Conservation (phyloP, 2,888 invertebrate species). For the Parnassius mnemosyne region DNA sequence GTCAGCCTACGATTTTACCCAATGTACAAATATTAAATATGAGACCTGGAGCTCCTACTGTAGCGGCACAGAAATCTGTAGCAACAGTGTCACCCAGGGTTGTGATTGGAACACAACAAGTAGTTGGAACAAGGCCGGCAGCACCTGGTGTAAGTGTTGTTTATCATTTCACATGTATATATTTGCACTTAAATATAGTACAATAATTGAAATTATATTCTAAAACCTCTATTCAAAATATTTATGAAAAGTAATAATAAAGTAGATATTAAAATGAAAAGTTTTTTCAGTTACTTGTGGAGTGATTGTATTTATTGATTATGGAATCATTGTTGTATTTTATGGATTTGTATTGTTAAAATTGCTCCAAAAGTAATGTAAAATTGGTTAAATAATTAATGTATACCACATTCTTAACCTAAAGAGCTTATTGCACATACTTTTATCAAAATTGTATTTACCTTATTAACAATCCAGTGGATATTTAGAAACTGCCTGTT, state of each 20-base stretch:
- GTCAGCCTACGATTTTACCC: slow-evolving; percentile 83
- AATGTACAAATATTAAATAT: slow-evolving; percentile 93
- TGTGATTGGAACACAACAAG: slow-evolving; percentile 90
- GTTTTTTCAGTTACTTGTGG: slow-evolving; percentile 2
- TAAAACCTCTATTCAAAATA: not conserved
- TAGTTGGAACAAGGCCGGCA: slow-evolving; percentile 90
- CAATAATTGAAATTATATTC: not conserved
- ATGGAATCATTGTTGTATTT: not conserved
- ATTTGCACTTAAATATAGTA: too few species aligned
- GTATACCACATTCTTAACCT: too few species aligned
- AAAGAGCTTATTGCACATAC: slow-evolving; percentile 5
- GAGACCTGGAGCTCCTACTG: slow-evolving; percentile 85
- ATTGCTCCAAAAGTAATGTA: slow-evolving; percentile 11
- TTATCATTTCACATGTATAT: not conserved
- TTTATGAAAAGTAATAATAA: too few species aligned
- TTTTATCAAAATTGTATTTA: not conserved
- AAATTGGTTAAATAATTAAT: too few species aligned
- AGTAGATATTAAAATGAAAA: too few species aligned
- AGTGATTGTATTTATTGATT: slow-evolving; percentile 14
- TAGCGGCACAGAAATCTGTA: slow-evolving; percentile 87
- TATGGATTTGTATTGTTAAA: not conserved
- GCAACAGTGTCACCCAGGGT: slow-evolving; percentile 90
- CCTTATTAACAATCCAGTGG: too few species aligned
- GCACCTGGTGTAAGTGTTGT: slow-evolving; percentile 85
- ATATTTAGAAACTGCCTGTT: too few species aligned